Base-by-base conservation (phyloP, 2,888 invertebrate species). In the Cerceris ruficornis region DNA sequence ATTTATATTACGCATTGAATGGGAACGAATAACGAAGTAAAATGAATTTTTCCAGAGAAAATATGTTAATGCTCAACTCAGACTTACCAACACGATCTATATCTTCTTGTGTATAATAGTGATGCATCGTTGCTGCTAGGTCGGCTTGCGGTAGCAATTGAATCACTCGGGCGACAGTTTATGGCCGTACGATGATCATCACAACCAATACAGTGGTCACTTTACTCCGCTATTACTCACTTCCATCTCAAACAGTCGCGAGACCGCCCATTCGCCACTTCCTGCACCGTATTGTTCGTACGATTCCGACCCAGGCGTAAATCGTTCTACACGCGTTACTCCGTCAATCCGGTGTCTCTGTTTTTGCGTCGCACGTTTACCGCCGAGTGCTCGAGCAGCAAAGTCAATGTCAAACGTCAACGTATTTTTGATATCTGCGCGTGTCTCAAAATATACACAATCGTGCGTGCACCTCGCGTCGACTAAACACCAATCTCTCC, bases 81-180 rank as follows among this genome's bases (percentile, higher is more conserved):
- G 75, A 90, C 90, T 90, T 84, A 90, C 90, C 90, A 73, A 90
- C 89, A 54, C 90, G 90, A 80, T 90, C 90, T 86, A 90, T 88
- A 82, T 90, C 89, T 88, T 90, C 90, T 82, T 90, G 90, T 65
- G 90, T 89, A 78, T 89, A 90, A 77, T 89, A 90, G 83, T 90
- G 89, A 83, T 90, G 89, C 88, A 90, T 89, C 86, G 87, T 89
- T 74, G 82, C 65, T 80, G 82, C 61, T 76, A 69, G 78, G 60
- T 81, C 77, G 83, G 84, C 76, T 85, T 84, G 83, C 78, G 84
- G 86, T 86, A 79, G 78, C 86, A 85, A 88, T 87, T 88, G 84
- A 87, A 87, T 87, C 87, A 88, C 88, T 82, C 81, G 78, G 80
- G 61, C 75, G 86, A 87, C 85, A 82, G 82, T 88, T 85, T 85